These are phyloP conservation scores for Peromyscus californicus DNA, from an alignment of 2,113 vertebrate genomes.

Conservation along the genomic window DNA sequence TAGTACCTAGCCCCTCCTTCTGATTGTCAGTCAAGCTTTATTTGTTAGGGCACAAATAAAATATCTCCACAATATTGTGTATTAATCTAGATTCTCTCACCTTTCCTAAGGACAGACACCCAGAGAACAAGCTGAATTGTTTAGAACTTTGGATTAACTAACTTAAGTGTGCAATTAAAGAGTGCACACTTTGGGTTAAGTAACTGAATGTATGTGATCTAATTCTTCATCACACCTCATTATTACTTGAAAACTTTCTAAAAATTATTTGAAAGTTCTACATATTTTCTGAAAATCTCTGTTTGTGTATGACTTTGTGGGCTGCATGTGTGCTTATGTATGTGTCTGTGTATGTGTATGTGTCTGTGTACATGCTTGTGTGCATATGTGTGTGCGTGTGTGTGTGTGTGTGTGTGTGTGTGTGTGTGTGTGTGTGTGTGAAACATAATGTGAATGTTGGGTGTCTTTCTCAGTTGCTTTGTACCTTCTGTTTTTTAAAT, in stretches of 20 bases:
- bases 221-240: neutral
- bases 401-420: neutral
- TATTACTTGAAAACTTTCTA: neutral
- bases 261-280: too few species aligned
- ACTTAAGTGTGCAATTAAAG: neutral
- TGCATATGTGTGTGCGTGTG: neutral
- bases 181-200: neutral
- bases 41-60: too few species aligned
- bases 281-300: too few species aligned
- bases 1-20: too few species aligned
- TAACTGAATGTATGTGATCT: neutral
- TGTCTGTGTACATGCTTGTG: neutral
- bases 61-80: too few species aligned
- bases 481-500: neutral
- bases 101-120: neutral
- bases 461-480: neutral
- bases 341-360: neutral
- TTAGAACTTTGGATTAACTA: too few species aligned
- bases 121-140: neutral
- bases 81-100: neutral
- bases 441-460: neutral
- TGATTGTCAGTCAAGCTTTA: too few species aligned
- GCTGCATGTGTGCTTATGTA: neutral
- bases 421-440: neutral
- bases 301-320: neutral